Base-by-base conservation (phyloP, 2,888 invertebrate genomes). In the Syritta pipiens region DNA sequence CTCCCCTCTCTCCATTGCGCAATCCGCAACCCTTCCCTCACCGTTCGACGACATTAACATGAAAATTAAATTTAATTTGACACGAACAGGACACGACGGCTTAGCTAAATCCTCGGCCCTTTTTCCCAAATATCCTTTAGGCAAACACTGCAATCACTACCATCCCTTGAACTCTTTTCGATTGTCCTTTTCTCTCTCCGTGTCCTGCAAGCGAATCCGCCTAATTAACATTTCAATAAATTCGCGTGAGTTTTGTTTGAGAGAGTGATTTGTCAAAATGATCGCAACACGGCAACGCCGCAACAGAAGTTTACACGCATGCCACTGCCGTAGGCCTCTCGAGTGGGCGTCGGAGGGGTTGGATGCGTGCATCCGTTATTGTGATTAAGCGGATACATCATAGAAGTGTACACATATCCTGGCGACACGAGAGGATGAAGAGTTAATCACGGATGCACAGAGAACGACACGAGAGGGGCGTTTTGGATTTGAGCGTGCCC, bases 211-310 rank as follows among this genome's bases (percentile, higher is more conserved):
- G 40, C 40, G 51, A 51, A 51, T 35, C 32, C 48, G 63, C 24
- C 63, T 63, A 62, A 72, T 72, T 72, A 63, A 19, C 48, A 72
- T 72, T 63, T 72, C 55, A 57, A 72, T 63, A 48, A 48, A 57
- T 49, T 55, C 28, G 55, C 63, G 24, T 40, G 40, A 35, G 24
- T 30, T 46, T 44, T 22, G 40, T 37, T 9, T 49, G 32, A 35
- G 46, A 12, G 10, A 51, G 51, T 10, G 42, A 46, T 59, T 68
- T 59, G 53, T 65, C 30, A 40, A 49, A 22, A 17, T n/a, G 44
- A 14, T 44, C 17, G 22, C 42, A 30, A 49, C 22, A 32, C 42
- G n/a, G n/a, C n/a, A n/a, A n/a, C n/a, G n/a, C n/a, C n/a, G n/a
- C 22, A 68, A 59, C 68, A 68, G 49, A 68, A 57, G 60, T 69